Conservation (phyloP, 2,888 invertebrate genomes). For the Ormyrus pomaceus region DNA sequence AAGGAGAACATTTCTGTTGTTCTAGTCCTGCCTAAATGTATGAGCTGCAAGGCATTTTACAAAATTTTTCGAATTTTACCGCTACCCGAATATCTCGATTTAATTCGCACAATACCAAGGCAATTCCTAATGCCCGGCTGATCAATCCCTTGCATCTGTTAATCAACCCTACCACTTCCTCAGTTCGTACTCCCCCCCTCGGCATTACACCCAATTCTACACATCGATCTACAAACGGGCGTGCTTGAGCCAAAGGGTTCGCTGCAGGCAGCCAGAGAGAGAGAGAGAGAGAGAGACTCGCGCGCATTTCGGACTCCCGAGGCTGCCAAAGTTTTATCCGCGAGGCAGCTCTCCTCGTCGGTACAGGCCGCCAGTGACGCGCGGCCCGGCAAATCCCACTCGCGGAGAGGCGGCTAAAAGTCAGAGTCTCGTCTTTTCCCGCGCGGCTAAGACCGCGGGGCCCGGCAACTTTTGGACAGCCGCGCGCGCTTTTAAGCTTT, state of each 20-base stretch:
- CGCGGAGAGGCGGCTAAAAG: conserved; percentile 20
- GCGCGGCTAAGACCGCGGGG: not conserved
- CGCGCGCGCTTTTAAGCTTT: conserved; percentile 36
- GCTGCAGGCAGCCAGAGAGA: not conserved
- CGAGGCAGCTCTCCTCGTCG: conserved; percentile 6
- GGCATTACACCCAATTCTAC: not conserved
- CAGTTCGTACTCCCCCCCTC: not conserved
- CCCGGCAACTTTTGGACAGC: not conserved
- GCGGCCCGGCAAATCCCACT: conserved; percentile 48
- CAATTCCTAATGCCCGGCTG: too few species aligned
- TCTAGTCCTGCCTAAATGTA: too few species aligned
- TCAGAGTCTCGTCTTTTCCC: conserved; percentile 12
- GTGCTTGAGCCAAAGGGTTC: too few species aligned
- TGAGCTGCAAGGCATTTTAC: too few species aligned
- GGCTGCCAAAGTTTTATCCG: not conserved
- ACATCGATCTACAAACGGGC: too few species aligned
- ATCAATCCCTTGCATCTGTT: too few species aligned
- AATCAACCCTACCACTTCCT: not conserved
- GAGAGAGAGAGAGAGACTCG: not conserved
- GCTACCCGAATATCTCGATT: too few species aligned
- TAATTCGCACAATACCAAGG: too few species aligned
- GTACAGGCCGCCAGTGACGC: conserved; percentile 31
- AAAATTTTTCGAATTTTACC: too few species aligned
- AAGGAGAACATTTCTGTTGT: too few species aligned
- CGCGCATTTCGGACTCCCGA: conserved; percentile 42